Evolutionary conservation across 2,797 vertebrate genomes (phyloP), one percentile per base, ranked within the genome.

Genomic region (Denticeps clupeoides): DNA sequence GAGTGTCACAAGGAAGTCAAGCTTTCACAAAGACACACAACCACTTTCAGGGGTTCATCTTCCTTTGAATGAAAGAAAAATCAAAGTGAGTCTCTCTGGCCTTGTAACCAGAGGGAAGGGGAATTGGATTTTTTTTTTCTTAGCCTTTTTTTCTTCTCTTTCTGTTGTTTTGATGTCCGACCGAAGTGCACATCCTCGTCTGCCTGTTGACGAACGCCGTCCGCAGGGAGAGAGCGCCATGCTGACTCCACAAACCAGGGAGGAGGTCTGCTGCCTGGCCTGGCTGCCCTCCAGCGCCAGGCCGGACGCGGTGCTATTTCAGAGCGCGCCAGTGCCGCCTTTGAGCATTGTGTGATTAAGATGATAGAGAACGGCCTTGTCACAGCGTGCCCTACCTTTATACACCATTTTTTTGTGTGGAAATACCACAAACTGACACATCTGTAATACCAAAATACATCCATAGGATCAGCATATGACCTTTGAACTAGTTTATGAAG

Each of bases 261-360:
- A 69, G 60, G 72, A 72, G 71, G 70, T 81, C 78, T 86, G 81
- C 66, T 69, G 35, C n/a, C 32, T 82, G 82, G 70, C 82, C 82
- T 70, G 57, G 51, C 40, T 76, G 78, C 71, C 78, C 75, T 73
- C 60, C 51, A 5, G 18, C 54, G 60, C 47, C 53, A 45, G 35
- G 7, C 65, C 56, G 71, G 74, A 83, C 69, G 29, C 49, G 16
- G 6, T 4, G 48, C 69, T 75, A 72, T 77, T 80, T 77, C 62
- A 74, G 62, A 68, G 41, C 49, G 37, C 31, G 55, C 18, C 9
- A 51, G 22, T 51, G 35, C 53, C 72, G 67, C 62, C 50, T 42
- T 27, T 41, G 35, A 35, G 51, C 44, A 45, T 47, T 55, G 49
- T 61, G 47, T 65, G 64, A 56, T 42, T 62, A 38, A 56, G 60